Evolutionary conservation across 1,140 invertebrate genomes (phyloP).

Genomic region (Psix sp.): DNA sequence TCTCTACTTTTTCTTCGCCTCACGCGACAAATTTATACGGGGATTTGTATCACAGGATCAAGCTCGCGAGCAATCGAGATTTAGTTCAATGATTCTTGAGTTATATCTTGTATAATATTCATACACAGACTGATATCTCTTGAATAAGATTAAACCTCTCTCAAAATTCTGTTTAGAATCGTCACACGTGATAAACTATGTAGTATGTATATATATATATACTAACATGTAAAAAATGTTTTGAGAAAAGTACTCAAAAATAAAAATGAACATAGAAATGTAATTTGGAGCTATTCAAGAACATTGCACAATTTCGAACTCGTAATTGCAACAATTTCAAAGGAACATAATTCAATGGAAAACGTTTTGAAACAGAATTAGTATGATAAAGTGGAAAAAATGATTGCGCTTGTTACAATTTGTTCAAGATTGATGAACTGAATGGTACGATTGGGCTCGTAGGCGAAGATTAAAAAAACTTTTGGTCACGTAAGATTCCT

Average conservation of each 20-base stretch:
- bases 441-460: constrained; percentile 1
- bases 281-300: too few species aligned
- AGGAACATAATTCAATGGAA: constrained; percentile 19
- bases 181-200: too few species aligned
- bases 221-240: too few species aligned
- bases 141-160: too few species aligned
- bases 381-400: constrained; percentile 36
- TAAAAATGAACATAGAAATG: too few species aligned
- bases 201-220: too few species aligned
- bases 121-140: not conserved
- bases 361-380: constrained; percentile 31
- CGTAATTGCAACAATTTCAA: constrained; percentile 18
- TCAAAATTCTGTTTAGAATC: too few species aligned
- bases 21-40: constrained; percentile 17
- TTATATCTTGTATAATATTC: constrained; percentile 9
- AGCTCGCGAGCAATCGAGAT: constrained; percentile 10
- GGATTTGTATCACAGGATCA: constrained; percentile 28
- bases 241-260: not conserved
- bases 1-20: constrained; percentile 1
- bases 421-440: constrained; percentile 34
- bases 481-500: constrained; percentile 52
- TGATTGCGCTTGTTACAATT: constrained; percentile 39
- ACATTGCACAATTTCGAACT: too few species aligned
- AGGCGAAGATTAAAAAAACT: constrained; percentile 33
- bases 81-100: constrained; percentile 29